Conservation (phyloP, 2,888 invertebrate species). For the Macrostomum cliftonense region DNA sequence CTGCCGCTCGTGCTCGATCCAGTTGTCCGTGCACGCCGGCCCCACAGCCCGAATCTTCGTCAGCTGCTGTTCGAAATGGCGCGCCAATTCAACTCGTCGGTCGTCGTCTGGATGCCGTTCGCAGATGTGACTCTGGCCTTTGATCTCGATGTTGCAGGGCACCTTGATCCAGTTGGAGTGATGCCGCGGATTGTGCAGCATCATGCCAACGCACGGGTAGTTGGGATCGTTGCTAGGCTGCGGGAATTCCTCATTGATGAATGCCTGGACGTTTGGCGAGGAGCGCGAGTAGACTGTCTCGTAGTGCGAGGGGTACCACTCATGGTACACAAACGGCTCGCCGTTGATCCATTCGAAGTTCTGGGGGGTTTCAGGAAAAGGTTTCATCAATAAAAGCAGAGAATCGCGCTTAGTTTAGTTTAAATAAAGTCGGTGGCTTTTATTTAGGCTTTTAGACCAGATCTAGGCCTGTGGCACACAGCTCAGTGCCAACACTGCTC, state of each 20-base stretch:
- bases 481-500: too few relatives aligned
- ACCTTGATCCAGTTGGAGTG: slow-evolving; percentile 9
- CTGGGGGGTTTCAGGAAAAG: too few relatives aligned
- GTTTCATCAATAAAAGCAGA: too few relatives aligned
- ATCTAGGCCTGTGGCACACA: too few relatives aligned
- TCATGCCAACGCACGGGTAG: slow-evolving; percentile 1
- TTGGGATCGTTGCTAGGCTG: background rate
- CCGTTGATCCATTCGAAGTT: background rate
- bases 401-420: too few relatives aligned
- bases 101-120: background rate
- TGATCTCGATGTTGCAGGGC: slow-evolving; percentile 5
- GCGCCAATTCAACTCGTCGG: background rate
- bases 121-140: slow-evolving; percentile 6
- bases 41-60: background rate
- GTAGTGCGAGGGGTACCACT: background rate
- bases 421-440: too few relatives aligned
- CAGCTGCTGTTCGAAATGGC: background rate
- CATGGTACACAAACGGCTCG: background rate
- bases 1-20: background rate
- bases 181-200: slow-evolving; percentile 4
- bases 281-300: background rate
- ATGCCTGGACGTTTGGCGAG: background rate
- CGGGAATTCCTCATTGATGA: background rate
- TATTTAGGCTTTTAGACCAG: too few relatives aligned
- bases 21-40: background rate